Percentiles rank a stretch among this genome's conserved stretches.
Conservation (phyloP, 2,113 vertebrate species). For the Pantherophis guttatus region DNA sequence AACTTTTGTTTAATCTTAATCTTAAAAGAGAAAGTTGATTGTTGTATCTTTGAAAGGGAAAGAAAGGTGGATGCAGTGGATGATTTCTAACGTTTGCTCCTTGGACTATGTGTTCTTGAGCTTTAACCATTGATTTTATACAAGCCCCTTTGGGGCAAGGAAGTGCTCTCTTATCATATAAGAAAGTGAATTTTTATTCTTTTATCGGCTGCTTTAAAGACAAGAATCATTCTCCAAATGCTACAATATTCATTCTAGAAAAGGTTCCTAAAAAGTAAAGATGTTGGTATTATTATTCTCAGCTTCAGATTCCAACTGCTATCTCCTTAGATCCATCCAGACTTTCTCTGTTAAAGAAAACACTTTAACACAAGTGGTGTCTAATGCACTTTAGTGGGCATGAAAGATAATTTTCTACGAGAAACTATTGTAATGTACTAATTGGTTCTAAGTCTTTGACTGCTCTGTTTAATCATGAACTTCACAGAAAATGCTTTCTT, state of each 20-base stretch:
- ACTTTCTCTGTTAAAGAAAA: background rate
- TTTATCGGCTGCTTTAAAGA: background rate
- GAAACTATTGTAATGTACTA: background rate
- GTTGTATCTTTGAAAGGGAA: background rate
- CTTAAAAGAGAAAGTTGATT: background rate
- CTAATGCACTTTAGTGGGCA: background rate
- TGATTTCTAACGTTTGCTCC: background rate
- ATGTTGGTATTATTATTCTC: background rate
- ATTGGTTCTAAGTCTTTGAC: background rate
- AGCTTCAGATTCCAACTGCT: background rate
- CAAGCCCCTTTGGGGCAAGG: background rate
- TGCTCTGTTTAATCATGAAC: conserved; percentile 1
- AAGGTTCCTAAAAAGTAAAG: background rate
- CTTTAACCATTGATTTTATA: background rate
- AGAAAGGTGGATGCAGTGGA: background rate
- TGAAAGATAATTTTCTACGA: background rate
- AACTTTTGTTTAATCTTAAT: background rate
- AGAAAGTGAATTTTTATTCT: background rate
- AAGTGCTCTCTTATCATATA: background rate
- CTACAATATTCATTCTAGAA: background rate
- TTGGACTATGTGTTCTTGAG: background rate
- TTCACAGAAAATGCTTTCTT: background rate
- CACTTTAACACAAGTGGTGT: background rate
- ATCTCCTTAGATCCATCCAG: background rate
- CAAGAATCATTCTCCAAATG: background rate